These are phyloP conservation scores for Habroteleia sp. DNA, from an alignment of 2,888 invertebrate genomes.

Conservation along the genomic window DNA sequence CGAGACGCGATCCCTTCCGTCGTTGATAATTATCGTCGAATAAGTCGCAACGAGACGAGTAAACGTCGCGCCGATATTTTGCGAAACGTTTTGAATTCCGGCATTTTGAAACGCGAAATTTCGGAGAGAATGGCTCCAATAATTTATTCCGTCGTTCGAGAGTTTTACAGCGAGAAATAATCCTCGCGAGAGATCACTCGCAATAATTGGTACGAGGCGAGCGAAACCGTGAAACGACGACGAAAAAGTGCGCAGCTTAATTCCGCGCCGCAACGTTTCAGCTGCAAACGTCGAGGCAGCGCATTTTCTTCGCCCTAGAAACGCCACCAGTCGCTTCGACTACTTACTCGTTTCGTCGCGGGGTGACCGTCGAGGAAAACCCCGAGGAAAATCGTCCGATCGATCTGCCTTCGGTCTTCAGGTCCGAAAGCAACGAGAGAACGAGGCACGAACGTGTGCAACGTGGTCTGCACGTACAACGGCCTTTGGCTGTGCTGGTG, in stretches of 20 bases:
- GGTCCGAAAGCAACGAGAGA: conserved; percentile 77
- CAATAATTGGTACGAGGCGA: conserved; percentile 40
- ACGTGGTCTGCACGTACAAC: conserved; percentile 63
- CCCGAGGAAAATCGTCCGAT: conserved; percentile 80
- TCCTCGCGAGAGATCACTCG: conserved; percentile 35
- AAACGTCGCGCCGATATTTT: too few species aligned
- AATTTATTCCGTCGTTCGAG: too few species aligned
- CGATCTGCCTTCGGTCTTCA: conserved; percentile 80
- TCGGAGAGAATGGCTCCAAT: too few species aligned
- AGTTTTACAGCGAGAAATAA: too few species aligned
- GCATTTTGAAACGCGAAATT: too few species aligned
- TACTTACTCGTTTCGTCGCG: conserved; percentile 70
- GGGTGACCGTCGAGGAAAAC: conserved; percentile 79
- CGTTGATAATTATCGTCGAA: conserved; percentile 52
- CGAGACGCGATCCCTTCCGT: conserved; percentile 52
- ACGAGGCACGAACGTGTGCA: conserved; percentile 63
- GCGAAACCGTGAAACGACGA: conserved; percentile 20
- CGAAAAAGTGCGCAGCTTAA: conserved; percentile 56
- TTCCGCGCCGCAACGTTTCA: conserved; percentile 42
- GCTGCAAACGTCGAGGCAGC: conserved; percentile 46
- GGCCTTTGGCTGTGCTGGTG: conserved; percentile 67
- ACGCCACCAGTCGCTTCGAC: conserved; percentile 63
- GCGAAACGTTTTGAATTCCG: too few species aligned
- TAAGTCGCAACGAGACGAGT: conserved; percentile 40
- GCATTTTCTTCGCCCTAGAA: conserved; percentile 68